These are phyloP conservation scores for Channallabes apus DNA, from an alignment of 2,797 vertebrate species.

Conservation along the genomic window DNA sequence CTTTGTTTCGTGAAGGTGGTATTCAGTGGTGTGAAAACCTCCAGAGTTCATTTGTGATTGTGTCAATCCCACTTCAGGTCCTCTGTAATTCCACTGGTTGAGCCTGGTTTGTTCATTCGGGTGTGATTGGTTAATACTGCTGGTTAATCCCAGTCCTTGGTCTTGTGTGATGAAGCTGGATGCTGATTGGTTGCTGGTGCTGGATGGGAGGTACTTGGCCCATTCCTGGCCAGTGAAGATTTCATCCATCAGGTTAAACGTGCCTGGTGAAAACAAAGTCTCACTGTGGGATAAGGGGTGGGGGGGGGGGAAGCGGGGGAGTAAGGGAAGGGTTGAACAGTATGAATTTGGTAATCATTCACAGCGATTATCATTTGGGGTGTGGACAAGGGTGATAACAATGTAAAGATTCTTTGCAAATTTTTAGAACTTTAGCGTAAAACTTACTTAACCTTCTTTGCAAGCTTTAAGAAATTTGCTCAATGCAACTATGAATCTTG, in stretches of 20 bases:
- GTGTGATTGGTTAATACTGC: slow-evolving; percentile 19
- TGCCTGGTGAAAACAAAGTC: slow-evolving; percentile 65
- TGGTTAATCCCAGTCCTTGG: background rate
- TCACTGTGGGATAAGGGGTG: slow-evolving; percentile 56
- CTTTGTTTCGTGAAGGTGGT: slow-evolving; percentile 2
- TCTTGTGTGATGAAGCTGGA: slow-evolving; percentile 38
- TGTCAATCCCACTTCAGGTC: background rate
- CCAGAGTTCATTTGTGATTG: slow-evolving; percentile 11
- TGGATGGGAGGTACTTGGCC: slow-evolving; percentile 67
- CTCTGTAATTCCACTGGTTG: slow-evolving; percentile 41
- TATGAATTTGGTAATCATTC: background rate
- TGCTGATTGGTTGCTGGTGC: slow-evolving; percentile 46
- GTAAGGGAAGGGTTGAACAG: too few relatives aligned
- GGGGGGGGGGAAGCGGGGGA: too few relatives aligned
- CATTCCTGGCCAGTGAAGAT: slow-evolving; percentile 72
- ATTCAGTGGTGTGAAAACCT: slow-evolving; percentile 6
- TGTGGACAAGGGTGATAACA: background rate
- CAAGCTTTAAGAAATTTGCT: background rate
- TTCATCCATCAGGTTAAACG: slow-evolving; percentile 75
- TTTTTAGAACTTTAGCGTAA: background rate
- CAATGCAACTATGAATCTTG: background rate
- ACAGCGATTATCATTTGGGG: background rate
- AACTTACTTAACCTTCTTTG: background rate
- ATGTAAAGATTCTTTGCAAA: slow-evolving; percentile 7
- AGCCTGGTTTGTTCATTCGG: background rate